A percentile compares a stretch with the other conserved stretches of the same genome.
Conservation (phyloP, 2,113 vertebrate genomes). For the Micromys minutus region DNA sequence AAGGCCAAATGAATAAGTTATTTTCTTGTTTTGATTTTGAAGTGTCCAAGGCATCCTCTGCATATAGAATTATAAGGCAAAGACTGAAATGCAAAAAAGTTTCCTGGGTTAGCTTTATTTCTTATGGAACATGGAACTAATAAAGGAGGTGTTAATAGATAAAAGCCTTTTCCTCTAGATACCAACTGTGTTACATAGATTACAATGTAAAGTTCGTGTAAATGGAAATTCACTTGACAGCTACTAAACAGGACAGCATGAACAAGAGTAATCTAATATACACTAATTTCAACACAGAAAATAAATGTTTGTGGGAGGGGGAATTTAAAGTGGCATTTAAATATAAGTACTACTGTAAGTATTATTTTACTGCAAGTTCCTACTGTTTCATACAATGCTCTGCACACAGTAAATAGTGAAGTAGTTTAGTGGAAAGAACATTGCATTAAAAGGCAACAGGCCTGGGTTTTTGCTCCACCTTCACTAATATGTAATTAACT, state of each 20-base stretch:
- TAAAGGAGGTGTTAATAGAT: slow-evolving; percentile 75
- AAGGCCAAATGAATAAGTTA: not conserved
- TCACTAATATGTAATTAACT: slow-evolving; percentile 63
- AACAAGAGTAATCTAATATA: slow-evolving; percentile 79
- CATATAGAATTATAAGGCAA: slow-evolving; percentile 63
- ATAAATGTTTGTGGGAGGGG: slow-evolving; percentile 79
- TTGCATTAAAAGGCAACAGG: slow-evolving; percentile 64
- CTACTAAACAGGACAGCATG: slow-evolving; percentile 79
- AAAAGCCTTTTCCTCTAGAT: slow-evolving; percentile 75
- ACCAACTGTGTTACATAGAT: slow-evolving; percentile 72
- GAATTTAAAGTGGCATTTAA: slow-evolving; percentile 78
- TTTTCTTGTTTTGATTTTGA: slow-evolving; percentile 49
- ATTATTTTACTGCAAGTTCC: slow-evolving; percentile 71
- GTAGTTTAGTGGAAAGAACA: slow-evolving; percentile 70
- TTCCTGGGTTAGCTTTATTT: slow-evolving; percentile 68
- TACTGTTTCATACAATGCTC: slow-evolving; percentile 70
- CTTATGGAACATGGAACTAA: slow-evolving; percentile 58
- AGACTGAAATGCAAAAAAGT: slow-evolving; percentile 57
- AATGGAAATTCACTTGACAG: slow-evolving; percentile 79
- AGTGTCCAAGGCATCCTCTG: slow-evolving; percentile 56
- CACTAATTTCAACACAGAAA: slow-evolving; percentile 78
- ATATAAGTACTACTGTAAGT: slow-evolving; percentile 77
- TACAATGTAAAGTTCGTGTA: slow-evolving; percentile 73
- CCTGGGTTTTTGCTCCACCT: slow-evolving; percentile 52
- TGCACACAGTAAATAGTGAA: slow-evolving; percentile 65